Percentiles rank a stretch among this genome's conserved stretches.
Evolutionary conservation across 2,113 vertebrate genomes (phyloP).

Genomic region (Bos taurus): DNA sequence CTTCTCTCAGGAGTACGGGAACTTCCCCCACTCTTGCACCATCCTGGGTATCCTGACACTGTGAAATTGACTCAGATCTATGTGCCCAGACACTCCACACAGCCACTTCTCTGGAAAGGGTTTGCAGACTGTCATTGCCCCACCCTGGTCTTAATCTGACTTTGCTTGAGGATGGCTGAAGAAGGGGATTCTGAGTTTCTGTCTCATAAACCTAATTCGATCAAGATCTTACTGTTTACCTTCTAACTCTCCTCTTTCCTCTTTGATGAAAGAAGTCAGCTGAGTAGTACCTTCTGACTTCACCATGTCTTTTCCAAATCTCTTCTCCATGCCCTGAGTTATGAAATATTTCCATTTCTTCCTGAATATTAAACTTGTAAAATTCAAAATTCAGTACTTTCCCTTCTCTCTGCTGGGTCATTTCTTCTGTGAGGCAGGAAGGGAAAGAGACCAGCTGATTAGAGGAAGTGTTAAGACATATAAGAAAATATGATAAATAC

Average conservation of each 20-base stretch:
- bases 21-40: not conserved
- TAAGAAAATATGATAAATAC: too few relatives aligned
- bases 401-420: not conserved
- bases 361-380: not conserved
- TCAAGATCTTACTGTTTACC: not conserved
- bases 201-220: not conserved
- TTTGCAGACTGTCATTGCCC: not conserved
- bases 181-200: not conserved
- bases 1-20: not conserved
- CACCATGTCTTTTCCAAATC: not conserved
- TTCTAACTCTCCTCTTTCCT: not conserved
- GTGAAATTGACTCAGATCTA: not conserved
- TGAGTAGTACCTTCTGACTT: not conserved
- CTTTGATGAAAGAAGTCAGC: not conserved
- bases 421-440: not conserved
- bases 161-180: not conserved
- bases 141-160: not conserved
- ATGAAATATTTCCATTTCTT: not conserved
- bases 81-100: fast-evolving
- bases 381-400: not conserved
- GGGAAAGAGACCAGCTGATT: not conserved
- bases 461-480: not conserved
- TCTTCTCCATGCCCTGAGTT: not conserved
- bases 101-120: not conserved
- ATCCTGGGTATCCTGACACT: not conserved